Conservation (phyloP, 2,888 invertebrate genomes). For the Dryomyza anilis region DNA sequence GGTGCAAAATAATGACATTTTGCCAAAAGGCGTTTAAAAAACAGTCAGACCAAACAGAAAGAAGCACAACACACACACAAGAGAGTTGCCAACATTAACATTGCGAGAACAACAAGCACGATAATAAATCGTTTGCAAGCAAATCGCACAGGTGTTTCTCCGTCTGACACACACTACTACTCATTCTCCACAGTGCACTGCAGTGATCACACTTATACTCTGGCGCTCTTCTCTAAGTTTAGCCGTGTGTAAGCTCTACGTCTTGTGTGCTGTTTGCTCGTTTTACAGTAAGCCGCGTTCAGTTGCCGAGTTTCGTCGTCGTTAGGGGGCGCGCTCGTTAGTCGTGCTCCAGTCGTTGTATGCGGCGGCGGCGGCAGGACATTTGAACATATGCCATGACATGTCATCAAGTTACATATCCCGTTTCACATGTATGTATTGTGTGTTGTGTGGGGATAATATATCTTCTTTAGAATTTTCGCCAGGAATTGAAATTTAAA, state of each 20-base stretch:
- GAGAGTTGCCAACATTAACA: conserved; percentile 26
- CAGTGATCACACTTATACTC: background rate
- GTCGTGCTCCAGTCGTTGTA: conserved; percentile 3
- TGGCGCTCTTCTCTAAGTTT: too few species aligned
- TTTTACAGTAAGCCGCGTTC: too few species aligned
- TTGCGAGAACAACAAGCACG: conserved; percentile 34
- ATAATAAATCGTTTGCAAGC: conserved; percentile 48
- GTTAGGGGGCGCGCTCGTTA: background rate
- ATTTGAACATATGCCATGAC: conserved; percentile 27
- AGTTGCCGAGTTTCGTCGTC: too few species aligned
- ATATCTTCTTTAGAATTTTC: conserved; percentile 39
- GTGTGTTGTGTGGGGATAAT: conserved; percentile 16
- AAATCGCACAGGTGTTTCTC: conserved; percentile 38
- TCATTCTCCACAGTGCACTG: background rate
- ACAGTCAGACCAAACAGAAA: background rate
- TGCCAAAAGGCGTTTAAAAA: conserved; percentile 21
- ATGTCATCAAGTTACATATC: conserved; percentile 22
- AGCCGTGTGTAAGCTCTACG: too few species aligned
- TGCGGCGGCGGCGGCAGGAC: too few species aligned
- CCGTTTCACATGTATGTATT: background rate
- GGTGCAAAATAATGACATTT: conserved; percentile 31
- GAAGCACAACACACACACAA: background rate
- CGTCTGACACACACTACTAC: background rate
- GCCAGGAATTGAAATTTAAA: conserved; percentile 54
- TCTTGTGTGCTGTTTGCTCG: too few species aligned